Percentiles rank a stretch among this genome's conserved stretches.
phyloP scores from a whole-genome alignment of 2,888 invertebrate genomes.

The Cheilosia urbana region DNA sequence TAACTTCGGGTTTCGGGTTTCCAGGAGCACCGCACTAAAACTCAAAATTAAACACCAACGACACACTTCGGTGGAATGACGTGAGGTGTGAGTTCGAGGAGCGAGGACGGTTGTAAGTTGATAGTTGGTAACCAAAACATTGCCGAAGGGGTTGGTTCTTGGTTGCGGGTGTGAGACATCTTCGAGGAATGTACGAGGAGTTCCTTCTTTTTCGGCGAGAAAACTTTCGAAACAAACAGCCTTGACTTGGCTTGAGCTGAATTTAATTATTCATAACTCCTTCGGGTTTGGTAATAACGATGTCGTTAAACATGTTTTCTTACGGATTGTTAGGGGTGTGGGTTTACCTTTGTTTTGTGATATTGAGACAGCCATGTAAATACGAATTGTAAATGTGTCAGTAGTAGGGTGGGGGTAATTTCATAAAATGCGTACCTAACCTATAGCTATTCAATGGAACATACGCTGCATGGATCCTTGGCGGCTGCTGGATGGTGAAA shows the following conservation, averaged over 20 bases:
- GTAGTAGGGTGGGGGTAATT: constrained; percentile 50
- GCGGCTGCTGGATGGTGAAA: constrained; percentile 11
- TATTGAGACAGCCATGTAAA: constrained; percentile 63
- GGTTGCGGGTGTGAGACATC: constrained; percentile 47
- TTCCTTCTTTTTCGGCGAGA: constrained; percentile 38
- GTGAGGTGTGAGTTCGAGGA: too few relatives aligned
- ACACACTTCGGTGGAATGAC: constrained; percentile 59
- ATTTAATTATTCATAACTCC: constrained; percentile 84
- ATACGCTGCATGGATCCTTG: constrained; percentile 58
- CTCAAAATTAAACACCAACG: constrained; percentile 73
- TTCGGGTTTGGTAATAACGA: constrained; percentile 80
- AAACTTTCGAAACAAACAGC: constrained; percentile 54
- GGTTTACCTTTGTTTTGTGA: constrained; percentile 65
- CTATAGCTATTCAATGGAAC: constrained; percentile 72
- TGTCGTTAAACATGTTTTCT: constrained; percentile 83
- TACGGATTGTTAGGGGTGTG: constrained; percentile 57
- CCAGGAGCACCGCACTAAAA: constrained; percentile 18
- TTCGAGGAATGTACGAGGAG: constrained; percentile 59
- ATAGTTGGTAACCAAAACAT: constrained; percentile 51
- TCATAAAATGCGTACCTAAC: constrained; percentile 54
- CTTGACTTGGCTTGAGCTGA: constrained; percentile 70
- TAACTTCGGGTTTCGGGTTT: constrained; percentile 1
- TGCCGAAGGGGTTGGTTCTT: constrained; percentile 47
- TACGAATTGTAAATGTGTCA: constrained; percentile 40
- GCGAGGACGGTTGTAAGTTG: not conserved